A percentile compares a stretch with the other conserved stretches of the same genome.
Evolutionary conservation across 2,888 invertebrate species (phyloP).

Genomic region (Cephus nigrinus): DNA sequence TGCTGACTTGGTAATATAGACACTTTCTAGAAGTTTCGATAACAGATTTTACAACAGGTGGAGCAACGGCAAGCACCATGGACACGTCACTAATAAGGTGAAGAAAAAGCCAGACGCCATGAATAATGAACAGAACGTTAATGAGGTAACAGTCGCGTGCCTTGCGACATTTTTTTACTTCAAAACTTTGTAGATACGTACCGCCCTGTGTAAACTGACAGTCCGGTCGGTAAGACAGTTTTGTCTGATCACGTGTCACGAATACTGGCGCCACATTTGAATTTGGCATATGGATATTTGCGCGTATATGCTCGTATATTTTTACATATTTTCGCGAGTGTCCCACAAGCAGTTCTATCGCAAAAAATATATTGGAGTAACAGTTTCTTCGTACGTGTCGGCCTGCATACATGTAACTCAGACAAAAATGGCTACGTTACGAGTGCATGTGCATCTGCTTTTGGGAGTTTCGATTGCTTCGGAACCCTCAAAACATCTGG

Average conservation of each 20-base stretch:
- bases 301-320: constrained; percentile 2
- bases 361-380: not conserved
- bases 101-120: not conserved
- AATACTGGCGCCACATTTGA: not conserved
- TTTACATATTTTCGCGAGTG: not conserved
- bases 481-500: not conserved
- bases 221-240: not conserved
- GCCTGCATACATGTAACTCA: not conserved
- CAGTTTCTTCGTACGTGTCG: not conserved
- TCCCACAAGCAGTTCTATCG: not conserved
- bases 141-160: not conserved
- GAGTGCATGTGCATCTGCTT: not conserved
- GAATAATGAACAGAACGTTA: not conserved
- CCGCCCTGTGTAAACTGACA: not conserved
- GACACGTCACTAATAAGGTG: not conserved
- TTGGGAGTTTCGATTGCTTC: not conserved
- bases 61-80: not conserved
- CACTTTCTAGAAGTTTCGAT: not conserved
- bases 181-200: not conserved
- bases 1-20: not conserved
- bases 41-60: not conserved
- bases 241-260: not conserved
- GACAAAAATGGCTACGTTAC: not conserved
- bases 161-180: not conserved
- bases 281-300: not conserved